Percentiles rank a stretch among this genome's conserved stretches.
Conservation (phyloP, 2,888 invertebrate species). For the Orthosia gothica region DNA sequence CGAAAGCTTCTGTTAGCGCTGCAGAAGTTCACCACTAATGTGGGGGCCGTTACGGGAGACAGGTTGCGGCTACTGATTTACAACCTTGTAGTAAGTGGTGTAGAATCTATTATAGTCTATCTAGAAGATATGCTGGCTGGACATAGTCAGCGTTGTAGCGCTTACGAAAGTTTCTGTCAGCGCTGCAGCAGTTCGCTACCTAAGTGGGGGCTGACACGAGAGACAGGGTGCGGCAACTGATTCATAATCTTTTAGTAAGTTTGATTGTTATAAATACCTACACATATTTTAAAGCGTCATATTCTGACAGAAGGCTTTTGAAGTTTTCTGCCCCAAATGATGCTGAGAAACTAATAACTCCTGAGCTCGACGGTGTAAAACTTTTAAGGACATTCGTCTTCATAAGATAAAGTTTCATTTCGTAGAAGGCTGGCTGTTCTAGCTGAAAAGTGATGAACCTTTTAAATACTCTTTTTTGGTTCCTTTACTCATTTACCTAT, state of each 20-base stretch:
- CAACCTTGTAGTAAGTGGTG: conserved; percentile 95
- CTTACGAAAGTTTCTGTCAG: conserved; percentile 97
- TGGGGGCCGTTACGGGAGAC: conserved; percentile 97
- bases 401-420: no score
- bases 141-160: conserved; percentile 85
- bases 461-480: no score
- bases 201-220: conserved; percentile 97
- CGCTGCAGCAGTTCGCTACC: conserved; percentile 97
- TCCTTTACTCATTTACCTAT: not conserved
- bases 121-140: no score
- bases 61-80: conserved; percentile 96
- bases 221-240: conserved; percentile 96
- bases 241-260: conserved; percentile 96
- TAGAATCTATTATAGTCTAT: not conserved
- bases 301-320: no score
- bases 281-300: no score
- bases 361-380: no score
- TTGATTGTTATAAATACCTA: no score
- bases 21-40: conserved; percentile 97
- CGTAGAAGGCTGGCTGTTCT: no score
- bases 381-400: no score
- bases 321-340: no score
- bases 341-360: no score
- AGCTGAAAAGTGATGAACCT: no score
- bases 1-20: conserved; percentile 97